These are phyloP conservation scores for Cyanistes caeruleus DNA, from an alignment of 2,113 vertebrate species.

Conservation along the genomic window DNA sequence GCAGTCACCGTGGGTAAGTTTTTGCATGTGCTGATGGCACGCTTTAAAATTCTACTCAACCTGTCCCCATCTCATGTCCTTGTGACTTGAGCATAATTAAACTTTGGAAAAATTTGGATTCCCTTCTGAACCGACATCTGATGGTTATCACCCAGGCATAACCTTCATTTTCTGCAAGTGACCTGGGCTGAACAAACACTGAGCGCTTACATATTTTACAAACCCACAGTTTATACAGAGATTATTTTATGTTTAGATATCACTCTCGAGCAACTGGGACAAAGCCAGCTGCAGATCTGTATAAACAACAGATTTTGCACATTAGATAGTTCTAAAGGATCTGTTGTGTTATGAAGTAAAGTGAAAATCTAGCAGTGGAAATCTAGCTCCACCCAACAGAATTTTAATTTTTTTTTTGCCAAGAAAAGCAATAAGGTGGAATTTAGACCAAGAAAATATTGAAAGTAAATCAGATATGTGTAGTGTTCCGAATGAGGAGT, in stretches of 20 bases:
- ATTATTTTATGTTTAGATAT: constrained; percentile 80
- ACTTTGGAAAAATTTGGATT: neutral
- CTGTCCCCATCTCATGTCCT: neutral
- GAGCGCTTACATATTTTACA: constrained; percentile 70
- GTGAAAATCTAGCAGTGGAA: constrained; percentile 48
- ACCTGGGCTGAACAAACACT: constrained; percentile 64
- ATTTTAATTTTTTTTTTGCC: neutral
- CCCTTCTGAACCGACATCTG: neutral
- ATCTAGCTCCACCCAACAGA: constrained; percentile 2
- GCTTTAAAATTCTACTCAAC: neutral
- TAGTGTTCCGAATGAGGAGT: constrained; percentile 58
- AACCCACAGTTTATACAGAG: constrained; percentile 75
- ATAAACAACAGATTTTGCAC: constrained; percentile 75
- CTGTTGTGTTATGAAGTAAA: constrained; percentile 10
- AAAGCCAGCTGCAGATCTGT: constrained; percentile 64
- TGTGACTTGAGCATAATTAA: neutral
- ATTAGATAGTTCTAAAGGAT: constrained; percentile 54
- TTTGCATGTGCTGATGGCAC: neutral
- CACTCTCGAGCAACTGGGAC: constrained; percentile 70
- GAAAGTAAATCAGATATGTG: constrained; percentile 61
- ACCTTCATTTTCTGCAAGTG: constrained; percentile 12
- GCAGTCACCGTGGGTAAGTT: neutral
- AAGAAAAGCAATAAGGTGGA: constrained; percentile 37
- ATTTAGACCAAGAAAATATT: constrained; percentile 31
- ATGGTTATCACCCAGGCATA: constrained; percentile 32